phyloP scores from a whole-genome alignment of 2,113 vertebrate genomes.

The Pseudorhombus dupliciocellatus region DNA sequence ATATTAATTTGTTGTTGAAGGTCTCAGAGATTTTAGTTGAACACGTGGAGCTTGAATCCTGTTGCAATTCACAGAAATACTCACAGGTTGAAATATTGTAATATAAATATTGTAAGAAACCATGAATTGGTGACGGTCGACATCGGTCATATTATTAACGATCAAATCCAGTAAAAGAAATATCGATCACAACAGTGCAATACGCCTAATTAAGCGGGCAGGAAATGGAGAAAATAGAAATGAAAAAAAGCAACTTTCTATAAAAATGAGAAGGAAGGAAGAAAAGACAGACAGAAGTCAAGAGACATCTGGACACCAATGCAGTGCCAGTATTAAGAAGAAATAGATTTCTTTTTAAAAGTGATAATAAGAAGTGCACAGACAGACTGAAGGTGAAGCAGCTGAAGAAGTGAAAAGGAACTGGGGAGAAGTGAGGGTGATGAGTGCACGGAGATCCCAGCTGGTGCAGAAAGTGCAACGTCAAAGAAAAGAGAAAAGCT shows the following conservation, averaged over 20 bases:
- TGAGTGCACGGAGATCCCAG: slow-evolving; percentile 36
- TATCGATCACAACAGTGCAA: too few relatives aligned
- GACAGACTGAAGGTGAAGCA: slow-evolving; percentile 33
- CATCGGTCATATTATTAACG: background rate
- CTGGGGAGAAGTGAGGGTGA: slow-evolving; percentile 23
- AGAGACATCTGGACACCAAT: background rate
- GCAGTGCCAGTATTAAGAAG: slow-evolving; percentile 13
- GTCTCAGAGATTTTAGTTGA: background rate
- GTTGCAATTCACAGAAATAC: background rate
- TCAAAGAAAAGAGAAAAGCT: slow-evolving; percentile 14
- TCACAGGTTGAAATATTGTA: background rate
- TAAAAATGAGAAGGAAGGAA: slow-evolving; percentile 4
- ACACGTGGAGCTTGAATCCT: background rate
- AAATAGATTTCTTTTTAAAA: slow-evolving; percentile 19
- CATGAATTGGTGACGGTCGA: too few relatives aligned
- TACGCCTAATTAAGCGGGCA: background rate
- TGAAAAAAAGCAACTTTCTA: background rate
- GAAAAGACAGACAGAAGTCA: background rate
- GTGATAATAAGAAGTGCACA: slow-evolving; percentile 27
- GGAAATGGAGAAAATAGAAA: background rate
- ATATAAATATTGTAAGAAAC: background rate
- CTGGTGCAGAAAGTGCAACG: slow-evolving; percentile 40
- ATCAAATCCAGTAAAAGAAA: background rate
- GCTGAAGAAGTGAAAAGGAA: slow-evolving; percentile 34
- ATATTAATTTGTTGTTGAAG: background rate